Evolutionary conservation across 1,140 invertebrate species (phyloP).

Genomic region (Ceratosolen fusciceps): DNA sequence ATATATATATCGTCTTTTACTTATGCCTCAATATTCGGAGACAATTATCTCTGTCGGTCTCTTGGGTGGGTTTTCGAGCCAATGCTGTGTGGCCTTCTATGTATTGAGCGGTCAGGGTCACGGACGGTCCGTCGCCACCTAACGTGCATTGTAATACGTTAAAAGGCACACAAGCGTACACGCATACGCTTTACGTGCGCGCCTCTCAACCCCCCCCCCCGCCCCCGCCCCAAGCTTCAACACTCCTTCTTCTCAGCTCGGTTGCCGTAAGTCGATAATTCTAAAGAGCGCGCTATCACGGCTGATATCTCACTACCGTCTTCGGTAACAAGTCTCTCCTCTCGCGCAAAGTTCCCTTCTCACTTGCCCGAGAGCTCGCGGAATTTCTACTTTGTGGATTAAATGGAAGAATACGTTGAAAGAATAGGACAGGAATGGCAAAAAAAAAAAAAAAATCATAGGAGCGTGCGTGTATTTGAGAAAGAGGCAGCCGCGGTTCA

Average conservation of each 20-base stretch:
- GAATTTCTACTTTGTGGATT: no score
- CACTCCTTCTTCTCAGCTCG: not conserved
- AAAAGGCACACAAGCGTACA: not conserved
- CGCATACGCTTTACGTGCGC: not conserved
- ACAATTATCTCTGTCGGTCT: not conserved
- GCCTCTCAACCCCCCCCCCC: no score
- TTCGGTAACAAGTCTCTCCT: not conserved
- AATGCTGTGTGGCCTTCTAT: conserved; percentile 11
- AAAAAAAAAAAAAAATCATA: not conserved
- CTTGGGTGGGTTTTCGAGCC: conserved; percentile 26
- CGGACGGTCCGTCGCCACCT: conserved; percentile 28
- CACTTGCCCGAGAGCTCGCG: not conserved
- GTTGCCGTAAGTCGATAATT: conserved; percentile 28
- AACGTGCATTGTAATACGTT: not conserved
- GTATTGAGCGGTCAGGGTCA: conserved; percentile 43
- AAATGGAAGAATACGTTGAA: not conserved
- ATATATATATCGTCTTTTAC: not conserved
- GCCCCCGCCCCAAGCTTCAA: not conserved
- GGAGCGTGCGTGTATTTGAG: not conserved
- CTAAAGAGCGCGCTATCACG: no score
- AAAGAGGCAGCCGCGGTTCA: not conserved
- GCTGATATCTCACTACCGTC: no score
- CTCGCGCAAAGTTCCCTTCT: not conserved
- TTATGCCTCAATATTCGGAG: not conserved
- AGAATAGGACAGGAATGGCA: not conserved